Evolutionary conservation across 2,888 invertebrate genomes (phyloP).

Genomic region (Rhamphomyia laevipes): DNA sequence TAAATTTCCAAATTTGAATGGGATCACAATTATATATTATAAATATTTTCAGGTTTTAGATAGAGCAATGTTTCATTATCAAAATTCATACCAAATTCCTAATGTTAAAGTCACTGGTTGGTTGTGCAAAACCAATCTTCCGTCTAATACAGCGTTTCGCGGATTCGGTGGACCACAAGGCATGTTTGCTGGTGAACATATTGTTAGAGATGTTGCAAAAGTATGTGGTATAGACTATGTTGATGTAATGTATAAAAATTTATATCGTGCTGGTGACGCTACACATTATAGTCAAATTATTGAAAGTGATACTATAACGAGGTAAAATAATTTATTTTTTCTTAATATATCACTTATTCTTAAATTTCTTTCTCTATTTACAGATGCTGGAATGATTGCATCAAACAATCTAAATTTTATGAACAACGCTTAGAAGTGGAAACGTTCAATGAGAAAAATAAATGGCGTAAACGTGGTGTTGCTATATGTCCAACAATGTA

Average conservation of each 20-base stretch:
- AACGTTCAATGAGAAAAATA: conserved; percentile 62
- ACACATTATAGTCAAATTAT: conserved; percentile 71
- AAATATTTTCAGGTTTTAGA: conserved; percentile 55
- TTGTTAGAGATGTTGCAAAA: conserved; percentile 64
- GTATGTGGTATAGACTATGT: conserved; percentile 50
- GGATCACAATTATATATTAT: not conserved
- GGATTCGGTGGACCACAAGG: conserved; percentile 89
- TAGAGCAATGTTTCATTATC: conserved; percentile 70
- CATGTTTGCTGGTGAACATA: conserved; percentile 73
- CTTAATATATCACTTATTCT: no score
- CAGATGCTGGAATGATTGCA: conserved; percentile 70
- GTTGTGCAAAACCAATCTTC: conserved; percentile 76
- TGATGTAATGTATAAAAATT: conserved; percentile 58
- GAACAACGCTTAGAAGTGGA: conserved; percentile 47
- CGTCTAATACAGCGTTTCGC: conserved; percentile 88
- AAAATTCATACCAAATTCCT: conserved; percentile 73
- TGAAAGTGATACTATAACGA: conserved; percentile 55
- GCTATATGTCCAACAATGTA: conserved; percentile 72
- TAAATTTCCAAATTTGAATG: no score
- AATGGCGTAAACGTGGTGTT: conserved; percentile 80
- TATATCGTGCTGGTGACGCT: conserved; percentile 63
- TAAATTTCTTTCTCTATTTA: conserved; percentile 8
- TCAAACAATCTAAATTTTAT: conserved; percentile 51
- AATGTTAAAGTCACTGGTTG: conserved; percentile 57
- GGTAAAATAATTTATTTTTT: no score